Evolutionary conservation across 2,113 vertebrate species (phyloP), one percentile per base, ranked within the genome.

Genomic region (Ailuropoda melanoleuca): DNA sequence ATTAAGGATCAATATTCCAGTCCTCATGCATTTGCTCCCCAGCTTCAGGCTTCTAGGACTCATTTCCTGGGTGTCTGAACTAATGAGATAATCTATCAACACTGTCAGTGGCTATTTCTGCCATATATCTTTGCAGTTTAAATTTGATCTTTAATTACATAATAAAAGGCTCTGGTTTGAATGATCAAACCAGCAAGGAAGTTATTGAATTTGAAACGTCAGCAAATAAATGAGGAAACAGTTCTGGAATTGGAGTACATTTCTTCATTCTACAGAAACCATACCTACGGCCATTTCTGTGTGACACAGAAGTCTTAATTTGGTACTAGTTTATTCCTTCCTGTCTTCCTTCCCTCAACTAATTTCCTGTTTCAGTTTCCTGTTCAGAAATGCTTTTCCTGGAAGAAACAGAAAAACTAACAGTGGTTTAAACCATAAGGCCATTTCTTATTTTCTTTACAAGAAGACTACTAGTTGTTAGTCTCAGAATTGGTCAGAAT

Each of bases 101-200:
- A 60, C 81, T 19, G 26, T 74, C 46, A 80, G n/a, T 72, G 19
- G 24, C 37, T 93, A 31, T 64, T 87, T 93, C 37, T 86, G 34
- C 39, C 17, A 13, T 60, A 7, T 37, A 29, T 66, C 39, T 81
- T 85, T 83, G 53, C 10, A 86, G 64, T 58, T 90, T 90, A 82
- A 55, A 75, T 90, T 89, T 82, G 21, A 96, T 74, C 92, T 96
- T 94, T 94, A 70, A 56, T 96, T 75, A 48, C 5, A 12, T 48
- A 66, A 11, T 31, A n/a, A 83, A 90, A 90, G 31, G 1, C 21
- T 86, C n/a, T 37, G n/a, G 6, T 74, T 64, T 77, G 70, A 82
- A 48, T 81, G 11, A 72, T 43, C 31, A 95, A 95, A 80, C 18
- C 19, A 77, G 37, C 62, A 78, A 93, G 82, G n/a, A 93, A 34